These are phyloP conservation scores for Drosophila orena DNA, from an alignment of 1,140 invertebrate species.

Conservation along the genomic window DNA sequence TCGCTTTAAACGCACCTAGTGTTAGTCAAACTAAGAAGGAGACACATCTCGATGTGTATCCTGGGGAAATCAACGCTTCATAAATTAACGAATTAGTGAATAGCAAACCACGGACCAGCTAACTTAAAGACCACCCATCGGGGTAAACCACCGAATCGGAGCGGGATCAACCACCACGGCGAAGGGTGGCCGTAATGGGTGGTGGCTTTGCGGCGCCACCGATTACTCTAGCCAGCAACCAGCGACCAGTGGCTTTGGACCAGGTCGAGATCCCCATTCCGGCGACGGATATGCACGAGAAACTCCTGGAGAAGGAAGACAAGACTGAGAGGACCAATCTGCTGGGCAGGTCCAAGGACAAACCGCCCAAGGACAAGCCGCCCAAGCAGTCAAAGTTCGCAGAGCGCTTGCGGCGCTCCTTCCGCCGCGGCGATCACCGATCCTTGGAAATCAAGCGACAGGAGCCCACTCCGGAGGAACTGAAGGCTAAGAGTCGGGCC, in stretches of 20 bases:
- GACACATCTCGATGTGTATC: conserved; percentile 32
- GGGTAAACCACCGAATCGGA: not conserved
- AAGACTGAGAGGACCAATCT: conserved; percentile 76
- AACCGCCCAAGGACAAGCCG: conserved; percentile 57
- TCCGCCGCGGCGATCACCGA: conserved; percentile 72
- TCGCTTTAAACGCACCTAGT: conserved; percentile 43
- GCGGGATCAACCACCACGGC: conserved; percentile 25
- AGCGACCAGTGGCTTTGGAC: conserved; percentile 22
- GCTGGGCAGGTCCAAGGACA: conserved; percentile 63
- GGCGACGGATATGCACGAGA: conserved; percentile 74
- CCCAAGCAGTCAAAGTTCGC: conserved; percentile 76
- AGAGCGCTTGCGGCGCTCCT: conserved; percentile 72
- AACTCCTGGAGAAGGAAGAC: conserved; percentile 76
- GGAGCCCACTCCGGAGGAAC: conserved; percentile 56
- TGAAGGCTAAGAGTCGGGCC: conserved; percentile 34
- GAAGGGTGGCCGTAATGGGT: conserved; percentile 75
- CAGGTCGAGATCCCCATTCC: conserved; percentile 10
- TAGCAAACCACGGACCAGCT: conserved; percentile 25
- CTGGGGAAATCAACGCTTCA: conserved; percentile 66
- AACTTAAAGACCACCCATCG: conserved; percentile 12
- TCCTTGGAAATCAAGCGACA: conserved; percentile 68
- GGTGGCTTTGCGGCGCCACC: conserved; percentile 78
- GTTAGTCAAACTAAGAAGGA: conserved; percentile 26
- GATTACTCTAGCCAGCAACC: conserved; percentile 65
- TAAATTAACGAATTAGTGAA: conserved; percentile 59